These are phyloP conservation scores for Drosophila kepulauana DNA, from an alignment of 1,140 invertebrate genomes.

Conservation along the genomic window DNA sequence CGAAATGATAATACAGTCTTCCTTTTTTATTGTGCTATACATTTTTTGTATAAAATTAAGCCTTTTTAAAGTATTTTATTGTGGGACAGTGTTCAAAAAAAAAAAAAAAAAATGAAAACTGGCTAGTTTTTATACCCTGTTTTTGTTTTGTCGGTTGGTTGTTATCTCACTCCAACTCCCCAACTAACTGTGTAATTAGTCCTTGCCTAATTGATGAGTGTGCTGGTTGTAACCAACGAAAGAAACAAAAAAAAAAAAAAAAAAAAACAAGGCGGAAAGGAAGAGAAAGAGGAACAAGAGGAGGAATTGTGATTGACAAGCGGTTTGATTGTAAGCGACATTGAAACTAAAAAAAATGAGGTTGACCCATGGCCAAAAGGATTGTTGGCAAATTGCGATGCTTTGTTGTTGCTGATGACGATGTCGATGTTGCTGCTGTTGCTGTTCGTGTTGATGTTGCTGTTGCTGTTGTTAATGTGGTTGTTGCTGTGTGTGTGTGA, in stretches of 20 bases:
- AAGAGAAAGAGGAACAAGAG: background rate
- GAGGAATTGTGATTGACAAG: conserved; percentile 64
- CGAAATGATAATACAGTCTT: too few relatives aligned
- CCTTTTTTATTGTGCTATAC: too few relatives aligned
- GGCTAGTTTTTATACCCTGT: background rate
- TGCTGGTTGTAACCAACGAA: background rate
- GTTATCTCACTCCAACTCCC: background rate
- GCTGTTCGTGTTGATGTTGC: background rate
- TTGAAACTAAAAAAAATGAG: conserved; percentile 23
- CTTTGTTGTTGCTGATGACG: conserved; percentile 12
- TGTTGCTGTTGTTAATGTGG: background rate
- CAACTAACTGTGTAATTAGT: conserved; percentile 64
- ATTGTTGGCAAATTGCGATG: conserved; percentile 49
- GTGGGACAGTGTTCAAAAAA: background rate
- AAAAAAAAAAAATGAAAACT: background rate
- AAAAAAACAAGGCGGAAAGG: background rate
- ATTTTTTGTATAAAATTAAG: background rate
- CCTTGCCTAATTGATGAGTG: conserved; percentile 68
- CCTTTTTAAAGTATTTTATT: background rate
- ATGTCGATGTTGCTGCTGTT: conserved; percentile 7
- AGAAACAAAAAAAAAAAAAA: conserved; percentile 1
- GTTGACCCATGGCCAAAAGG: conserved; percentile 22
- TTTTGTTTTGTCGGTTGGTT: background rate
- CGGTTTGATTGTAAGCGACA: conserved; percentile 63
- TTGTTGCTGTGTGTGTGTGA: conserved; percentile 39